Percentiles rank a stretch among this genome's conserved stretches.
Conservation (phyloP, 1,140 invertebrate species). For the Drosophila oshimai region DNA sequence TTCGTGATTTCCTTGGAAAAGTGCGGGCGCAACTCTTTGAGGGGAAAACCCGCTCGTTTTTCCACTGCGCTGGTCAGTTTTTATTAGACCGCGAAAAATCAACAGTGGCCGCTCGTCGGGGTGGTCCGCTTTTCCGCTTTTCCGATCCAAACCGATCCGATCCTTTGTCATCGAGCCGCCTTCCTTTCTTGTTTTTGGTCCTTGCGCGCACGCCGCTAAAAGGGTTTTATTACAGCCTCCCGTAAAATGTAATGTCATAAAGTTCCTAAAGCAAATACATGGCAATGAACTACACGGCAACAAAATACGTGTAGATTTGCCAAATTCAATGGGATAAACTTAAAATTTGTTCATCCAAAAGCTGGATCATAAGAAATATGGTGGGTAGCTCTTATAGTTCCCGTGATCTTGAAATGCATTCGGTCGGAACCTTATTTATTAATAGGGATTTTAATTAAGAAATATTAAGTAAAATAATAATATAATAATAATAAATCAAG, state of each 20-base stretch:
- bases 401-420: too few species aligned
- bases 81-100: constrained; percentile 81
- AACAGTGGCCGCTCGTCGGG: constrained; percentile 66
- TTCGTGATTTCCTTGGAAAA: constrained; percentile 71
- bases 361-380: too few species aligned
- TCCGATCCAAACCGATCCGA: not conserved
- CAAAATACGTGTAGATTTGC: not conserved
- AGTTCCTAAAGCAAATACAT: constrained; percentile 43
- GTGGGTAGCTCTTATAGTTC: too few species aligned
- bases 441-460: too few species aligned
- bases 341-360: too few species aligned
- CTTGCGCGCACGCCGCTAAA: constrained; percentile 58
- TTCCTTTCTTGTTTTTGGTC: constrained; percentile 30
- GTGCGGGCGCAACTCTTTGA: constrained; percentile 67
- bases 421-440: too few species aligned
- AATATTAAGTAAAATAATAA: too few species aligned
- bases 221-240: constrained; percentile 67
- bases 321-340: too few species aligned
- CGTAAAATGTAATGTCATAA: constrained; percentile 64
- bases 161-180: constrained; percentile 12
- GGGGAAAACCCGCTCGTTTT: constrained; percentile 19
- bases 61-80: constrained; percentile 36
- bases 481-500: too few species aligned
- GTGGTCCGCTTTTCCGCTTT: constrained; percentile 47
- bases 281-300: not conserved